Evolutionary conservation across 2,888 invertebrate species (phyloP).

Genomic region (Heteromyza rotundicornis): DNA sequence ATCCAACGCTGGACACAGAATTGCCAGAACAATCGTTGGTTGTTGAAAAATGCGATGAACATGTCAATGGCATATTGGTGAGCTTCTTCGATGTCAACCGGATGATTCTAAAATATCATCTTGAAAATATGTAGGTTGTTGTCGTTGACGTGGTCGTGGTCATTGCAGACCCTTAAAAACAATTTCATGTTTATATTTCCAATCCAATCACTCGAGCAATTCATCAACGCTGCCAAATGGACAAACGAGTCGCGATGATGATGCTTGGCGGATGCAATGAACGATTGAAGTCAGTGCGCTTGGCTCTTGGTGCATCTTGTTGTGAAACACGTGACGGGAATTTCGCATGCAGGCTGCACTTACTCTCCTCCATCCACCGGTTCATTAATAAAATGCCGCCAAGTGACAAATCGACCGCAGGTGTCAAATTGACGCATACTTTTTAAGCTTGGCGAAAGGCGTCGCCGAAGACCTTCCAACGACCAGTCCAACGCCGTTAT

Average conservation of each 20-base stretch:
- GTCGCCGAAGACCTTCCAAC: not conserved
- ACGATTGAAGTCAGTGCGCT: not conserved
- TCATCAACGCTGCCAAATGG: not conserved
- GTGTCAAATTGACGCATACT: not conserved
- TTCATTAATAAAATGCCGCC: not conserved
- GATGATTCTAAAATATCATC: not conserved
- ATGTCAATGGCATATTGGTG: not conserved
- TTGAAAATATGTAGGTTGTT: not conserved
- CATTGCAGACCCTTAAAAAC: constrained; percentile 3
- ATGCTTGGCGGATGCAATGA: not conserved
- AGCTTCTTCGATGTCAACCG: not conserved
- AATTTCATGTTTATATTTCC: constrained; percentile 7
- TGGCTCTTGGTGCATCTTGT: not conserved
- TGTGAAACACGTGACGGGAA: too few species aligned
- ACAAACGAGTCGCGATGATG: not conserved
- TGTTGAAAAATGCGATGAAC: not conserved
- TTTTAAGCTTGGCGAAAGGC: not conserved
- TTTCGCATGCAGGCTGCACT: too few species aligned
- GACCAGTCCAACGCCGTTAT: not conserved
- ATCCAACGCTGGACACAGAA: too few species aligned
- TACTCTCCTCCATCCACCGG: too few species aligned
- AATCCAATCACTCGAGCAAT: constrained; percentile 1
- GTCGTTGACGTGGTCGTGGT: not conserved
- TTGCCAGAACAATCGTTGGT: not conserved
- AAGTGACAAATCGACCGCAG: not conserved